Evolutionary conservation across 2,888 invertebrate genomes (phyloP).

Genomic region (Hydriomena furcata): DNA sequence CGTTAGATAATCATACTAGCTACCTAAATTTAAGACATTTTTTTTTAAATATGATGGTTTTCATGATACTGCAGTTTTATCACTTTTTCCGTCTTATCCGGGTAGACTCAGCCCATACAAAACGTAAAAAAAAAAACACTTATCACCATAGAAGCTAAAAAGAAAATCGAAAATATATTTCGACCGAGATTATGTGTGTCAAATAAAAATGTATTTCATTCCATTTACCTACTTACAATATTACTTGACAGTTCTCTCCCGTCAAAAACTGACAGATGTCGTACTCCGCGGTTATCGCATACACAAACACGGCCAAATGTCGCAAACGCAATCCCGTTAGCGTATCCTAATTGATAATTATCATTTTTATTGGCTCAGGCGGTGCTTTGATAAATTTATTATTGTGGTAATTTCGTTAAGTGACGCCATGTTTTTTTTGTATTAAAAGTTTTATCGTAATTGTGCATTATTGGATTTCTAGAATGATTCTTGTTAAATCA

Average conservation of each 20-base stretch:
- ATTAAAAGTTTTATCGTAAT: conserved; percentile 29
- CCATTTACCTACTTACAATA: no score
- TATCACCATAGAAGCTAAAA: no score
- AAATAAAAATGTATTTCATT: no score
- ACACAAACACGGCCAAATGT: conserved; percentile 78
- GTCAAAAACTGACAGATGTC: conserved; percentile 40
- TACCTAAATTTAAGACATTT: no score
- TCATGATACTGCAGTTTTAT: no score
- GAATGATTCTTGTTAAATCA: conserved; percentile 6
- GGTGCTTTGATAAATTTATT: conserved; percentile 37
- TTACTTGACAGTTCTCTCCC: conserved; percentile 1
- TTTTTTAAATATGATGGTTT: no score
- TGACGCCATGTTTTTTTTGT: conserved; percentile 30
- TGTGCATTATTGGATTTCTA: conserved; percentile 12
- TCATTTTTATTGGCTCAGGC: conserved; percentile 75
- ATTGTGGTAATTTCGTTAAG: conserved; percentile 30
- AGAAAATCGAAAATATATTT: no score
- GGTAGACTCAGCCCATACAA: no score
- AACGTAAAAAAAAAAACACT: no score
- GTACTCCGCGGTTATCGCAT: conserved; percentile 51
- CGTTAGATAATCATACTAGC: no score
- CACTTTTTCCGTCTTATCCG: no score
- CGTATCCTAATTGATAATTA: conserved; percentile 72
- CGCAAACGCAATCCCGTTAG: conserved; percentile 51
- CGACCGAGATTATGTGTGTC: no score